Conservation (phyloP, 2,888 invertebrate species). For the Xestobium rufovillosum region DNA sequence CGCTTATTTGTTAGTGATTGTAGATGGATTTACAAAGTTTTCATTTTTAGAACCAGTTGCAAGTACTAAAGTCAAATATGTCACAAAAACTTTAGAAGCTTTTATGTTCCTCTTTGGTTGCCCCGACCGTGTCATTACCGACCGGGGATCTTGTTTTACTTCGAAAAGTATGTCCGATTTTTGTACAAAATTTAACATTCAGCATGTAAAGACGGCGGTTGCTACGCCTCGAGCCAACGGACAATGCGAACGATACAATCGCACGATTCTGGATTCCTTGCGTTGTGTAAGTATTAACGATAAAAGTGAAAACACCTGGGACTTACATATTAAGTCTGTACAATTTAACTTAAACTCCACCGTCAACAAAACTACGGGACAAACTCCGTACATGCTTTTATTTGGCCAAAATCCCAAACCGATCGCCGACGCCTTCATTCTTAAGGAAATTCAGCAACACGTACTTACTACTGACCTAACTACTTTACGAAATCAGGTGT, state of each 20-base stretch:
- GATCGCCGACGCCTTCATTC: background rate
- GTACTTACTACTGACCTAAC: background rate
- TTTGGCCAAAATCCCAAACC: background rate
- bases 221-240: constrained; percentile 29
- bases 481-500: background rate
- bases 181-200: constrained; percentile 21
- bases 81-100: constrained; percentile 10
- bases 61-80: constrained; percentile 22
- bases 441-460: background rate
- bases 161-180: constrained; percentile 20
- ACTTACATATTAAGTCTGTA: constrained; percentile 15
- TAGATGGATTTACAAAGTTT: constrained; percentile 37
- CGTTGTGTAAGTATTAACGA: constrained; percentile 16
- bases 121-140: constrained; percentile 19
- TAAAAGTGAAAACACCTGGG: constrained; percentile 15
- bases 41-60: constrained; percentile 30
- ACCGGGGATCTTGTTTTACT: constrained; percentile 21
- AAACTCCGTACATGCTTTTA: constrained; percentile 9
- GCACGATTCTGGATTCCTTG: constrained; percentile 19
- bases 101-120: constrained; percentile 14
- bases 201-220: constrained; percentile 20
- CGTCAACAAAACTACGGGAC: constrained; percentile 8
- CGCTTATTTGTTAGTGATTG: constrained; percentile 29
- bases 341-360: constrained; percentile 21
- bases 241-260: constrained; percentile 25